These are phyloP conservation scores for Papilio glaucus DNA, from an alignment of 1,140 invertebrate genomes.

Conservation along the genomic window DNA sequence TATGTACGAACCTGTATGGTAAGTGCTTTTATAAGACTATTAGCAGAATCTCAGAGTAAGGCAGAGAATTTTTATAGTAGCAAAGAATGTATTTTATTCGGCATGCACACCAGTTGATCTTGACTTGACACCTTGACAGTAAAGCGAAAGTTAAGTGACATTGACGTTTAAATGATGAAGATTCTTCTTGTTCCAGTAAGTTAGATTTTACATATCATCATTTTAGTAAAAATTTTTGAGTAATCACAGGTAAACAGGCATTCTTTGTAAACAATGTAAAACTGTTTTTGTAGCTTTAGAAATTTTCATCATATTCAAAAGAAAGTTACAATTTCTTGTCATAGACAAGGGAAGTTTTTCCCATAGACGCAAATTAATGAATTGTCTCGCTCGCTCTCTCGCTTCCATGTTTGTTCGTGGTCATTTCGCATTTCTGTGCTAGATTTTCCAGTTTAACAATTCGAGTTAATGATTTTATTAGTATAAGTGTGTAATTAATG, in stretches of 20 bases:
- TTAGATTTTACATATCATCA: too few relatives aligned
- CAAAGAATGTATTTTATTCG: too few relatives aligned
- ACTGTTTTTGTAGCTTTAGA: background rate
- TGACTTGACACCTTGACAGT: background rate
- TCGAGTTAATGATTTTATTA: constrained; percentile 74
- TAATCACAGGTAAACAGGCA: background rate
- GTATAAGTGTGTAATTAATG: constrained; percentile 79
- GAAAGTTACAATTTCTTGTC: background rate
- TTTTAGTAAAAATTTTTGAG: background rate
- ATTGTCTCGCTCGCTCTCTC: constrained; percentile 77
- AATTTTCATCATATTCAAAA: background rate
- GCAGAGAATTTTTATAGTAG: too few relatives aligned
- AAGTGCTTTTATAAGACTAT: background rate
- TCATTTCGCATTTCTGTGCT: constrained; percentile 80
- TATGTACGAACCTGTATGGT: constrained; percentile 46
- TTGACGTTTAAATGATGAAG: background rate
- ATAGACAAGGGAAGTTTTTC: constrained; percentile 43
- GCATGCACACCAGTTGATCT: too few relatives aligned
- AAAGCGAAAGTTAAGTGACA: background rate
- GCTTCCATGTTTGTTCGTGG: constrained; percentile 83
- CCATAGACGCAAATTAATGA: constrained; percentile 69
- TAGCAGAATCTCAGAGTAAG: background rate
- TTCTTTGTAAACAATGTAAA: background rate
- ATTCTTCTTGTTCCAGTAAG: too few relatives aligned
- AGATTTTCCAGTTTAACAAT: constrained; percentile 76